Base-by-base conservation (phyloP, 2,888 invertebrate species). In the Himalopsyche japonica region DNA sequence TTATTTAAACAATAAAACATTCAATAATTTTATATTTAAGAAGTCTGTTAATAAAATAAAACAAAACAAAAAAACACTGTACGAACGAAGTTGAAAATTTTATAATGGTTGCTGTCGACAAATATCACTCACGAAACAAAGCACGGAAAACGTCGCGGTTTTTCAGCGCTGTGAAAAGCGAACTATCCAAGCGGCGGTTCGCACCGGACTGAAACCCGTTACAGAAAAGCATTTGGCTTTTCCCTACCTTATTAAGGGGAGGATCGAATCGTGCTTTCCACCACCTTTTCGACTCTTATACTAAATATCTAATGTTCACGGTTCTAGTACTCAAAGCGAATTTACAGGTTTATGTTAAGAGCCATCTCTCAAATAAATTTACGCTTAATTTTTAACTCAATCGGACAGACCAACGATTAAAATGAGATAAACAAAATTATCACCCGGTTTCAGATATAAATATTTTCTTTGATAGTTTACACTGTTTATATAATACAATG, bases 121-220 rank as follows among this genome's bases (percentile, higher is more conserved):
- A 76, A 20, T 32, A 27, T 76, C 76, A 76, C 76, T 12, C 34
- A 76, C 32, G 32, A 24, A 76, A 76, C 76, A 76, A 76, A 32
- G 34, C 76, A 27, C 76, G 32, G 10, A 34, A 32, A 76, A 7
- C 30, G 32, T 0, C 8, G 8, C 27, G 76, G 6, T 30, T 32
- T 34, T 34, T 10, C 20, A 27, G 76, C 76, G 30, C 76, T 15
- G 5, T n/a, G 20, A 49, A 49, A 49, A 32, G 20, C 18, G 76
- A 6, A 18, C n/a, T n/a, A 7, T 76, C 76, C 7, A 30, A 32
- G n/a, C 12, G 76, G 30, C 32, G 32, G 76, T 8, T 27, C 15
- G 30, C 76, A 76, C 76, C 76, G 76, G 30, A 76, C 76, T 76
- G 76, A n/a, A n/a, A n/a, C n/a, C n/a, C n/a, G n/a, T n/a, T n/a